Evolutionary conservation across 2,888 invertebrate species (phyloP).

Genomic region (Drosophila tanythrix): DNA sequence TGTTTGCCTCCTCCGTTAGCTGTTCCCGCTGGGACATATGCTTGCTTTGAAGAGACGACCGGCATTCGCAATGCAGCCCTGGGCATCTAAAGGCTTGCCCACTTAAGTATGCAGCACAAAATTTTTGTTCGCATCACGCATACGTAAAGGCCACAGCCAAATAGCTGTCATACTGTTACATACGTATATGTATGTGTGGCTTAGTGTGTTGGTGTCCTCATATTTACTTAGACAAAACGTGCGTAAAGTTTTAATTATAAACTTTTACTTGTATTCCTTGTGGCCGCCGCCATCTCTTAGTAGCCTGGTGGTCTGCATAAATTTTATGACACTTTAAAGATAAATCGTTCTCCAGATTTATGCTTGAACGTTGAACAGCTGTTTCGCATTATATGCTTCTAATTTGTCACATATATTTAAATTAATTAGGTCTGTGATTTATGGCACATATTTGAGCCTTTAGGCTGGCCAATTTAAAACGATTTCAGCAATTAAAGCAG

Average conservation of each 20-base stretch:
- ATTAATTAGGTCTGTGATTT: constrained; percentile 44
- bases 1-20: not conserved
- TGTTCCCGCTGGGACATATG: constrained; percentile 23
- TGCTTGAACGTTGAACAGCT: constrained; percentile 28
- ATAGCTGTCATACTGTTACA: constrained; percentile 34
- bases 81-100: constrained; percentile 36
- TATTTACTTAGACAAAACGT: constrained; percentile 79
- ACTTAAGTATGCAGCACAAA: constrained; percentile 76
- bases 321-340: constrained; percentile 62
- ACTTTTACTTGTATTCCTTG: constrained; percentile 61
- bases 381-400: constrained; percentile 19
- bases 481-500: not conserved
- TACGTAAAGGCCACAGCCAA: constrained; percentile 56
- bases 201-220: constrained; percentile 36
- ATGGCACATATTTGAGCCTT: not conserved
- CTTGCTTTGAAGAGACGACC: constrained; percentile 20
- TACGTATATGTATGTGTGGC: constrained; percentile 11
- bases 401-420: constrained; percentile 31
- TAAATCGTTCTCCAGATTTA: constrained; percentile 35
- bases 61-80: constrained; percentile 28
- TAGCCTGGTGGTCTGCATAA: constrained; percentile 27
- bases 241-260: constrained; percentile 81
- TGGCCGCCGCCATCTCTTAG: constrained; percentile 7
- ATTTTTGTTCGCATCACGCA: constrained; percentile 61
- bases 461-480: constrained; percentile 7